Base-by-base conservation (phyloP, 2,888 invertebrate genomes). In the Agrotis exclamationis region DNA sequence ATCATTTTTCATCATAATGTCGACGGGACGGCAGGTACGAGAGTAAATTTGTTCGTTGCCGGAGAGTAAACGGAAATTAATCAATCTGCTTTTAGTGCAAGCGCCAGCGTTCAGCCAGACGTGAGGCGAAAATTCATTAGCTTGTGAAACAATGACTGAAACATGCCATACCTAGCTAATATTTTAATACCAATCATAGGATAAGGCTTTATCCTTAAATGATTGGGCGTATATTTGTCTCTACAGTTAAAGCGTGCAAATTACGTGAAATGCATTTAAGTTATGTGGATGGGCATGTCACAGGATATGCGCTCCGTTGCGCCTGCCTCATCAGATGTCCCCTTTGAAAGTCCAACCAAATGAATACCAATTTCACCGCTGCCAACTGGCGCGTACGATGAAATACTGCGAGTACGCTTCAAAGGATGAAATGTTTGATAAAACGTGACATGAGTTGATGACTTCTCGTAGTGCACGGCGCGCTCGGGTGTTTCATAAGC, bases 301-400 rank as follows among this genome's bases (percentile, higher is more conserved):
- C 92, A 93, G 95, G 95, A 95, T 93, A 86, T 88, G 90, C 95
- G 95, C 92, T 95, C 91, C 91, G 93, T 80, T 94, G 93, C 86
- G 86, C 89, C 82, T 86, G 85, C 87, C 89, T 88, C 92, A 92
- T 92, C 91, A 91, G 88, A 91, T 92, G 93, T 92, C 92, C 94
- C 94, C 93, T 94, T 93, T 92, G 87, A 91, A 91, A 90, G 88
- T 89, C 86, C 90, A 89, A 88, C 87, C 90, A 88, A 88, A 90
- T 88, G 88, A 84, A 89, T 89, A 91, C 89, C 90, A 93, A 94
- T 93, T 95, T 94, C 91, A 92, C 92, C 84, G 86, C 85, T 93
- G 92, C 89, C 90, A 91, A 94, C 92, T 90, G 91, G 90, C 88
- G 93, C 92, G 89, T 92, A 87, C 88, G 83, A 89, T 87, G 86